Evolutionary conservation across 2,888 invertebrate genomes (phyloP), one percentile per base, ranked within the genome.

Genomic region (Euphydryas editha): DNA sequence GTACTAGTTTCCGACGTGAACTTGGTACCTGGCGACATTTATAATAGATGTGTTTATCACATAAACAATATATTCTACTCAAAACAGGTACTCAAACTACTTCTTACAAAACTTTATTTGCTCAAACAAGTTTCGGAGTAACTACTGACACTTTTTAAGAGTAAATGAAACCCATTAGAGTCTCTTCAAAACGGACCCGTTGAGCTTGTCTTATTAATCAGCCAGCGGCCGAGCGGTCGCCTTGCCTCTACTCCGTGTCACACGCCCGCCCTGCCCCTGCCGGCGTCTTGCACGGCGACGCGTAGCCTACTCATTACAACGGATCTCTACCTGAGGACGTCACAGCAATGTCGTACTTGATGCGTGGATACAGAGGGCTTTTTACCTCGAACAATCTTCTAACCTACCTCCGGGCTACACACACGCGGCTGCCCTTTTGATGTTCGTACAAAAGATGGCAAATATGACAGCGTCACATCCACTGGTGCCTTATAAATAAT

Each of bases 381-480:
- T 58, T 24, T 44, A 17, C 18, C 17, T 13, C 17, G 37, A 10
- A 39, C 4, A 2, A n/a, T n/a, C 8, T 39, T 15, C 57, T 18
- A 30, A 21, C n/a, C 21, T 21, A 30, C 63, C 58, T 58, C 24
- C 49, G 20, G 63, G 59, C 51, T 42, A 51, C 18, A 51, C 59
- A 51, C 42, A 64, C 63, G 39, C 58, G 63, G 63, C 58, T 54
- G 63, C 58, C 59, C 58, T 64, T 64, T 64, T 64, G 63, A 64
- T 64, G 51, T 64, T 57, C 46, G 51, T 49, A 64, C 44, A 64
- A 64, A 64, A 64, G 63, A 64, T 54, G 49, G 58, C 63, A 54
- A 64, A 59, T 64, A 58, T 64, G 62, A 62, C 62, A 59, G 54
- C 63, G 44, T 51, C 42, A 63, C 57, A 58, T 57, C 42, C 58